Conservation (phyloP, 2,113 vertebrate species). For the Leucosticte australis region DNA sequence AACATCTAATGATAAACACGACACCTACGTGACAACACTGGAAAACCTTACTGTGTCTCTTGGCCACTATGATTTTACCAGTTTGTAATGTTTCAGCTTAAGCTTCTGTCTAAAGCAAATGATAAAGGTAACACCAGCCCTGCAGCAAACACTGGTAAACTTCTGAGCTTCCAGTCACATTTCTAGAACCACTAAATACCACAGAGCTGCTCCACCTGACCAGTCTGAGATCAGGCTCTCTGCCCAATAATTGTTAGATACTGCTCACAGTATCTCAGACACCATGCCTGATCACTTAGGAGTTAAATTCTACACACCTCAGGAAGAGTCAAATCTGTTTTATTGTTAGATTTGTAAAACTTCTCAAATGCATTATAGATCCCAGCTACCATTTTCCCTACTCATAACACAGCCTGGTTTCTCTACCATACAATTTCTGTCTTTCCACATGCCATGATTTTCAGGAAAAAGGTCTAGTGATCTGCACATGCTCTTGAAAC, state of each 20-base stretch:
- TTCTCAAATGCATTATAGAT: not conserved
- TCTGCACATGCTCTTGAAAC: not conserved
- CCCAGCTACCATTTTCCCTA: not conserved
- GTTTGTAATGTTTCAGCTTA: not conserved
- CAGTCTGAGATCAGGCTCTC: not conserved
- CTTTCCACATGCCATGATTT: fast-evolving
- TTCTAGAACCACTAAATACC: not conserved
- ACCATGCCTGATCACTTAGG: fast-evolving
- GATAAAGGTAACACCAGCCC: not conserved
- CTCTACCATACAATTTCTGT: not conserved
- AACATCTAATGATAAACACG: not conserved
- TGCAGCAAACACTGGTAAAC: not conserved
- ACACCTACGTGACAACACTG: not conserved
- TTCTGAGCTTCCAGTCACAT: not conserved
- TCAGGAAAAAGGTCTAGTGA: not conserved
- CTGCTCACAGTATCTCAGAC: not conserved
- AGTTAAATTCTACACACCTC: not conserved
- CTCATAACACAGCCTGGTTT: not conserved
- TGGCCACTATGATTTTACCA: not conserved
- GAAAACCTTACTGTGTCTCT: not conserved
- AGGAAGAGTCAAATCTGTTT: not conserved
- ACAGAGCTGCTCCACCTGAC: not conserved
- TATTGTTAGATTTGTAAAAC: not conserved
- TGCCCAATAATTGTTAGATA: not conserved
- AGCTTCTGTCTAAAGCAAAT: not conserved